phyloP scores from a whole-genome alignment of 1,140 invertebrate species.

The Orchesella cincta region DNA sequence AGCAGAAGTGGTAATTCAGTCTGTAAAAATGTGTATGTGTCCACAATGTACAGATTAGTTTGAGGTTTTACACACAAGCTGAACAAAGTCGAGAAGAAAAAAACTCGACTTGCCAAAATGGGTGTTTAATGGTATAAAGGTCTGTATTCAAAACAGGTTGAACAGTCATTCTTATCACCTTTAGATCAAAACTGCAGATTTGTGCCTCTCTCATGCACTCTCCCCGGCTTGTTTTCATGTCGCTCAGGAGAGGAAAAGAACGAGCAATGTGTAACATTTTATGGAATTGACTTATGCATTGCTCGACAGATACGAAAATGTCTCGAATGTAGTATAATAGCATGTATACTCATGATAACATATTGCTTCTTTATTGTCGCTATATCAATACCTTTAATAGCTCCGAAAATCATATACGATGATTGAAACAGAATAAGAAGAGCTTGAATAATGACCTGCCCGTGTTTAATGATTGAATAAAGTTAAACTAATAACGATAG shows the following conservation, averaged over 20 bases:
- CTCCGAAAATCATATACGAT: too few species aligned
- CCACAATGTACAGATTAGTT: constrained; percentile 14
- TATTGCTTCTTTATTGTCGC: too few species aligned
- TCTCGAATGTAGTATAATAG: too few species aligned
- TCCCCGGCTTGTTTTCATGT: neutral
- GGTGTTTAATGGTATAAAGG: constrained; percentile 25
- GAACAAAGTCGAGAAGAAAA: neutral
- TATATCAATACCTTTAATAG: too few species aligned
- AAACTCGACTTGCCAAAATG: constrained; percentile 25
- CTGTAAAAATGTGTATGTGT: too few species aligned
- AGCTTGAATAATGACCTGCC: too few species aligned
- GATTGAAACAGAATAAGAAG: too few species aligned
- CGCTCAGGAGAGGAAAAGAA: neutral
- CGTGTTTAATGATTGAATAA: too few species aligned
- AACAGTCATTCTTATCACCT: constrained; percentile 16
- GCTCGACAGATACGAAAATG: neutral
- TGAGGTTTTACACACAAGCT: constrained; percentile 7
- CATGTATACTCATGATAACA: too few species aligned
- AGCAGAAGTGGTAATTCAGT: neutral
- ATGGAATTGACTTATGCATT: constrained; percentile 20
- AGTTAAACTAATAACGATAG: too few species aligned
- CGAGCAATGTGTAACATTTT: constrained; percentile 23
- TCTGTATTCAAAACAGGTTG: constrained; percentile 27
- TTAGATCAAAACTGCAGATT: constrained; percentile 26
- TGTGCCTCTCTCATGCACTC: neutral